These are phyloP conservation scores for Melanchra persicariae DNA, from an alignment of 2,888 invertebrate genomes.

Conservation along the genomic window DNA sequence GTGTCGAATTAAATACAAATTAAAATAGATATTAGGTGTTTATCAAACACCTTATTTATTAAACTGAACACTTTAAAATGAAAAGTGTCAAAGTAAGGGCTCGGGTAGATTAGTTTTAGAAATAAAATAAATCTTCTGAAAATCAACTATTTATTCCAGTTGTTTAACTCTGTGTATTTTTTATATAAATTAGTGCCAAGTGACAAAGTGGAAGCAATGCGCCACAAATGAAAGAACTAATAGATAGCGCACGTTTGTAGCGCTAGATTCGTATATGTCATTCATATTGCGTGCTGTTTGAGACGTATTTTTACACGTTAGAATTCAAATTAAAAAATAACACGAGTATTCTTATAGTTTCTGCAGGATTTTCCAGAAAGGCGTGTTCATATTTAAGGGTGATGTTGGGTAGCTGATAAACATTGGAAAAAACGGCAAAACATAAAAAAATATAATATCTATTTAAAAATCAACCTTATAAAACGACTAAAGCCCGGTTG, in stretches of 20 bases:
- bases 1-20: constrained; percentile 7
- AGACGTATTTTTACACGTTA: neutral
- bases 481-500: too few relatives aligned
- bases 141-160: too few relatives aligned
- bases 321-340: too few relatives aligned
- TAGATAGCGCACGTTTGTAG: too few relatives aligned
- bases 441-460: too few relatives aligned
- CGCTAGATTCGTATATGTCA: neutral
- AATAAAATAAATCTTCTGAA: neutral
- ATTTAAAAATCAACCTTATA: too few relatives aligned
- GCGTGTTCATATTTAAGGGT: too few relatives aligned
- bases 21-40: neutral
- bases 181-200: neutral
- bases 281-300: neutral
- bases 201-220: neutral
- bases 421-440: too few relatives aligned
- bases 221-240: neutral
- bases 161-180: neutral
- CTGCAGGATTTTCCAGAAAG: too few relatives aligned
- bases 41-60: neutral
- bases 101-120: neutral
- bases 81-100: too few relatives aligned
- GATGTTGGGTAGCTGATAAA: too few relatives aligned
- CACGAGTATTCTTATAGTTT: too few relatives aligned
- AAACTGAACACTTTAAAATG: neutral